Conservation (phyloP, 2,797 vertebrate genomes). For the Microctenopoma lineatum region DNA sequence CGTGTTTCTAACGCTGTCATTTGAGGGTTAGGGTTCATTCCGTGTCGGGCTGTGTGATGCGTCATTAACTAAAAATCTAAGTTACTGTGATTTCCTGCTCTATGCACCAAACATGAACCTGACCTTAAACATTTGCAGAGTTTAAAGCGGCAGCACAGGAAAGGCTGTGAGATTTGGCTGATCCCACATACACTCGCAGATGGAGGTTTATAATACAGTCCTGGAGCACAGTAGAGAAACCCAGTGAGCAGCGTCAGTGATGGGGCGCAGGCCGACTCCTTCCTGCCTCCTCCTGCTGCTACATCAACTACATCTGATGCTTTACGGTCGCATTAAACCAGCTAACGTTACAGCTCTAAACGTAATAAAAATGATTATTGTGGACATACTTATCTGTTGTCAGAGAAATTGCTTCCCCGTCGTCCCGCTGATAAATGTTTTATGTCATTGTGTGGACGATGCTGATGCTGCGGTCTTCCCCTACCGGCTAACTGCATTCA, state of each 20-base stretch:
- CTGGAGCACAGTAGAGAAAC: neutral
- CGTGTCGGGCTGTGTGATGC: neutral
- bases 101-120: neutral
- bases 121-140: neutral
- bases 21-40: too few relatives aligned
- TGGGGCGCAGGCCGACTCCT: conserved; percentile 47
- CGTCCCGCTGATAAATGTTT: neutral
- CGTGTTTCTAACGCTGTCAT: too few relatives aligned
- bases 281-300: conserved; percentile 20
- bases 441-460: conserved; percentile 26
- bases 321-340: conserved; percentile 26
- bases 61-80: conserved; percentile 1
- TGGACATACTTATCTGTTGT: conserved; percentile 49
- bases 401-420: neutral
- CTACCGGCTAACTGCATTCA: conserved; percentile 44
- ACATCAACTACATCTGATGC: conserved; percentile 23
- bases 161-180: accelerated
- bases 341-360: neutral
- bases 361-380: neutral
- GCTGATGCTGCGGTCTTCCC: conserved; percentile 46
- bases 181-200: neutral
- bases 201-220: neutral
- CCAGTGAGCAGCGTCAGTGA: too few relatives aligned
- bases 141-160: neutral
- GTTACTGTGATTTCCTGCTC: neutral